Base-by-base conservation (phyloP, 2,888 invertebrate genomes). In the Chouioia cunea region DNA sequence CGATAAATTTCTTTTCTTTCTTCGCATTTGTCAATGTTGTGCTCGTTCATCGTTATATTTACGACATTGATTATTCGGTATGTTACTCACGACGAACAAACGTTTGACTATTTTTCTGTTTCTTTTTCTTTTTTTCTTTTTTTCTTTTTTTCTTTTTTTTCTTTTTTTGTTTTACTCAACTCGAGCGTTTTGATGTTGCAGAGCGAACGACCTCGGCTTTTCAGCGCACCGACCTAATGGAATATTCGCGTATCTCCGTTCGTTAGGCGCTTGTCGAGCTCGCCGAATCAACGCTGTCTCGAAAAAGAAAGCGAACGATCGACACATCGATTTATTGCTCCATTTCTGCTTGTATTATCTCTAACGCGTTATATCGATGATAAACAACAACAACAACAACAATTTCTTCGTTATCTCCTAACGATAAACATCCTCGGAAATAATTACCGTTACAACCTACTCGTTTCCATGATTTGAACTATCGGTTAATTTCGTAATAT, bases 381-480 rank as follows among this genome's bases (percentile, higher is more conserved):
- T 36, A 56, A 71, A 70, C 60, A 70, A 65, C 60, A 70, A 64
- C 68, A 64, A 70, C 50, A 62, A 18, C 57, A n/a, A n/a, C n/a
- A n/a, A 10, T 62, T 53, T 36, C 6, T 36, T 57, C 18, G 2
- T 66, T 36, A 71, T 62, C 48, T 44, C 36, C 70, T 71, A 71
- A 71, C 62, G 57, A 71, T 65, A 66, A 71, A 71, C 70, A 71
- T 65, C 57, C 43, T 62, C 62, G 52, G 70, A 62, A 70, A 71
- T 71, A 56, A 57, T 71, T 18, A 14, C n/a, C 48, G 22, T 57
- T 71, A 66, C 43, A 15, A n/a, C 16, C 53, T 54, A 66, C 16
- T 1, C 18, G 43, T 23, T 59, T 59, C 46, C 23, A 53, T 22
- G n/a, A 47, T 47, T 59, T 66, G 66, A 66, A 62, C 15, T 46